Conservation (phyloP, 2,888 invertebrate genomes). For the Microchrysa polita region DNA sequence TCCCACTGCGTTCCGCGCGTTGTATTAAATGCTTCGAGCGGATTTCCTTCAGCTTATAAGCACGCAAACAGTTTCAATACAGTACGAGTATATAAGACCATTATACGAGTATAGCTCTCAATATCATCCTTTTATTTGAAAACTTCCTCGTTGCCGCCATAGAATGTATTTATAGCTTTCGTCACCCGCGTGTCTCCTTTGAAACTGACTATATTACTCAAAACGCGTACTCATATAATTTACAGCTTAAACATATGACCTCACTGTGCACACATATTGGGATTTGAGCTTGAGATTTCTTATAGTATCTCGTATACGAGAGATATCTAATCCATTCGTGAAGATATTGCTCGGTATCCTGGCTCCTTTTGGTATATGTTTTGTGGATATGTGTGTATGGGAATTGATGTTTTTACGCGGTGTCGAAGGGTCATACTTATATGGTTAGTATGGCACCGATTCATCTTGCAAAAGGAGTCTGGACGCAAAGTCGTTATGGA, state of each 20-base stretch:
- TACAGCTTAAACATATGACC: slow-evolving; percentile 34
- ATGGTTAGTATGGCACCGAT: slow-evolving; percentile 8
- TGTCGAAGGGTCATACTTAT: slow-evolving; percentile 10
- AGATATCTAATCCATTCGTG: slow-evolving; percentile 18
- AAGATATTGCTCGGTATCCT: slow-evolving; percentile 32
- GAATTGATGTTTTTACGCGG: slow-evolving; percentile 10
- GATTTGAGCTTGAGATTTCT: slow-evolving; percentile 25
- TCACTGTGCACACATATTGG: slow-evolving; percentile 34
- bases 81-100: no score
- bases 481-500: slow-evolving; percentile 37
- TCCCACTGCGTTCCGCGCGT: no score
- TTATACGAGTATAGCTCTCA: no score
- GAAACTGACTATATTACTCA: slow-evolving; percentile 27
- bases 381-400: neutral
- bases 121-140: no score
- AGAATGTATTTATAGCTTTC: no score
- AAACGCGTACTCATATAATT: slow-evolving; percentile 32
- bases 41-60: no score
- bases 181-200: no score
- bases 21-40: no score
- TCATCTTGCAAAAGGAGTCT: slow-evolving; percentile 37
- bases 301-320: neutral
- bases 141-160: no score
- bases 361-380: no score
- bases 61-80: no score